phyloP scores from a whole-genome alignment of 1,140 invertebrate species.

The Sycophila sp. region DNA sequence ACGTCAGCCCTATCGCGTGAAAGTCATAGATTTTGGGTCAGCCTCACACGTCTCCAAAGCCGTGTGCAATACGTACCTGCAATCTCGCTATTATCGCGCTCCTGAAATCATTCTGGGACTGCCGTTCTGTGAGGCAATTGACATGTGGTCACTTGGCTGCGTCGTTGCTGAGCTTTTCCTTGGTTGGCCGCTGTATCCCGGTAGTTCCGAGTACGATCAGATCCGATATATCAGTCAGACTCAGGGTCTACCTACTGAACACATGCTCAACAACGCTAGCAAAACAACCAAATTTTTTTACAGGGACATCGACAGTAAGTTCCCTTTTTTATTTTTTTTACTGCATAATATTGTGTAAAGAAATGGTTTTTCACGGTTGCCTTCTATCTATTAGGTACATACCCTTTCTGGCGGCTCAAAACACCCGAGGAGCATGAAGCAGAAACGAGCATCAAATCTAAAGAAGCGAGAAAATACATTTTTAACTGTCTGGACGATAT shows the following conservation, averaged over 20 bases:
- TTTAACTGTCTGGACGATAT: conserved; percentile 99
- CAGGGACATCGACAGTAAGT: conserved; percentile 87
- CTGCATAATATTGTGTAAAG: background rate
- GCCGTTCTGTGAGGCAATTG: conserved; percentile 99
- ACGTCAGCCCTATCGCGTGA: conserved; percentile 95
- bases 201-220: conserved; percentile 99
- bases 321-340: background rate
- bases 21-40: conserved; percentile 99
- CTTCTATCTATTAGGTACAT: conserved; percentile 69
- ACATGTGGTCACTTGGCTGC: conserved; percentile 99
- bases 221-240: conserved; percentile 92
- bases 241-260: conserved; percentile 94
- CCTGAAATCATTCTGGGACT: conserved; percentile 98
- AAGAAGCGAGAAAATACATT: conserved; percentile 99
- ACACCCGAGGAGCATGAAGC: conserved; percentile 98
- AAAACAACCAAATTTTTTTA: conserved; percentile 99
- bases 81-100: conserved; percentile 98
- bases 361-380: too few species aligned
- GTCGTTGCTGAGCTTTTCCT: conserved; percentile 99
- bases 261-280: conserved; percentile 98
- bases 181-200: conserved; percentile 99
- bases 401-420: conserved; percentile 98
- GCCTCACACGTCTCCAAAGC: conserved; percentile 99
- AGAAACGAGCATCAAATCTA: conserved; percentile 98
- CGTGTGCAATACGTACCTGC: conserved; percentile 98